Conservation (phyloP, 1,140 invertebrate species). For the Metopolophium dirhodum region DNA sequence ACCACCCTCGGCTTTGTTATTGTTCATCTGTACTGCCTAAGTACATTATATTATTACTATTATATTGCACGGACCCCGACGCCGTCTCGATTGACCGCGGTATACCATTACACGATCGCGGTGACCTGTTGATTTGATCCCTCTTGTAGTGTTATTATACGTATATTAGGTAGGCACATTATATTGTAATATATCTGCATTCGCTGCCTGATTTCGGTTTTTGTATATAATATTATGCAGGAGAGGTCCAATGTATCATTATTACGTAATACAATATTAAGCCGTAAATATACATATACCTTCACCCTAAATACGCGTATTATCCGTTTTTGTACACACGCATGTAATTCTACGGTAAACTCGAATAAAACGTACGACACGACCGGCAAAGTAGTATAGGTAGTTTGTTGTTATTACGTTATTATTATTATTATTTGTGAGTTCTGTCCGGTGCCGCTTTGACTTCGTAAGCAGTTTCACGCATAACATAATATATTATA, state of each 20-base stretch:
- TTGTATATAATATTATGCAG: not conserved
- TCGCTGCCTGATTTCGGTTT: not conserved
- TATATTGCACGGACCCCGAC: not conserved
- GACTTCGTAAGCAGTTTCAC: not conserved
- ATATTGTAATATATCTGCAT: not conserved
- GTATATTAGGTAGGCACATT: not conserved
- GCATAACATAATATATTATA: not conserved
- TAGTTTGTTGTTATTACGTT: not conserved
- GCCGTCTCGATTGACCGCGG: not conserved
- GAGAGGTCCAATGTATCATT: not conserved
- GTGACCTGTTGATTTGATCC: not conserved
- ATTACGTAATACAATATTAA: not conserved
- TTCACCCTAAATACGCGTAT: not conserved
- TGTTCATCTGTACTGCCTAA: not conserved
- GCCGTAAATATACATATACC: not conserved
- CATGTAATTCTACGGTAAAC: not conserved
- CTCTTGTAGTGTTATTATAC: not conserved
- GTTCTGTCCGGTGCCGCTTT: not conserved
- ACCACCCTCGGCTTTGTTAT: not conserved
- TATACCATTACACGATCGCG: not conserved
- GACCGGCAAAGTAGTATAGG: not conserved
- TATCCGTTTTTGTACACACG: not conserved
- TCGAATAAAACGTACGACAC: not conserved
- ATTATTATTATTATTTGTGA: not conserved
- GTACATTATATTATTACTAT: not conserved